Percentiles rank a stretch among this genome's conserved stretches.
Conservation (phyloP, 30 jellyfish, hydroid and myxozoan species). For the Pseudorhiza aurosa region DNA sequence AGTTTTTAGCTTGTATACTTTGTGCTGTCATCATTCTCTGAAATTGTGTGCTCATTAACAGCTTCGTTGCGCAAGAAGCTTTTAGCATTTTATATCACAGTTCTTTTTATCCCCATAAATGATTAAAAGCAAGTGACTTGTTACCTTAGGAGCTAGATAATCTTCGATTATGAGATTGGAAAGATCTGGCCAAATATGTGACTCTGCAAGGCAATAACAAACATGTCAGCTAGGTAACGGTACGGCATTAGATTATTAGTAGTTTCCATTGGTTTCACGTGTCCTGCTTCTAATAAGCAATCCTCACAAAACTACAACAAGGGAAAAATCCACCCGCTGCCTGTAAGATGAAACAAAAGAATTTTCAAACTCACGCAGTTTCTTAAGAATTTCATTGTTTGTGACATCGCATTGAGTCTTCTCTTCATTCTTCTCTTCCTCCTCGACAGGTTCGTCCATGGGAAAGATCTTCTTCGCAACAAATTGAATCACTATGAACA, state of each 20-base stretch:
- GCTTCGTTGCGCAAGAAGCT: too few relatives aligned
- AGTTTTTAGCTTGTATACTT: too few relatives aligned
- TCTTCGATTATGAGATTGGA: conserved; percentile 78
- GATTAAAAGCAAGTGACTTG: too few relatives aligned
- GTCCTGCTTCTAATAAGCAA: too few relatives aligned
- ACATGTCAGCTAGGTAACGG: neutral
- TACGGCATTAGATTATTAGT: neutral
- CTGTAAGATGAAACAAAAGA: too few relatives aligned
- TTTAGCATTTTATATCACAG: too few relatives aligned
- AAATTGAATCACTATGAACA: conserved; percentile 38
- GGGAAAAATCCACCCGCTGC: too few relatives aligned
- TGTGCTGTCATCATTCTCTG: too few relatives aligned
- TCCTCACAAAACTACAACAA: too few relatives aligned
- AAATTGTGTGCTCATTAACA: too few relatives aligned
- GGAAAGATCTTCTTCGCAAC: conserved; percentile 35
- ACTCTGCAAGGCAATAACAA: conserved; percentile 24
- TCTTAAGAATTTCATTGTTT: neutral
- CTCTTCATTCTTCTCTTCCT: conserved; percentile 20
- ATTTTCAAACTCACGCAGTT: conserved; percentile 11
- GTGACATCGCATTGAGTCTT: neutral
- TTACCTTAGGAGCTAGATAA: conserved; percentile 62
- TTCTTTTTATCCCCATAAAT: too few relatives aligned
- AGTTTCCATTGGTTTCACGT: too few relatives aligned
- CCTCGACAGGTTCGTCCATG: neutral
- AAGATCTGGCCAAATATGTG: conserved; percentile 84